phyloP scores from a whole-genome alignment of 2,888 invertebrate genomes.

The Chymomyza fuscimana region DNA sequence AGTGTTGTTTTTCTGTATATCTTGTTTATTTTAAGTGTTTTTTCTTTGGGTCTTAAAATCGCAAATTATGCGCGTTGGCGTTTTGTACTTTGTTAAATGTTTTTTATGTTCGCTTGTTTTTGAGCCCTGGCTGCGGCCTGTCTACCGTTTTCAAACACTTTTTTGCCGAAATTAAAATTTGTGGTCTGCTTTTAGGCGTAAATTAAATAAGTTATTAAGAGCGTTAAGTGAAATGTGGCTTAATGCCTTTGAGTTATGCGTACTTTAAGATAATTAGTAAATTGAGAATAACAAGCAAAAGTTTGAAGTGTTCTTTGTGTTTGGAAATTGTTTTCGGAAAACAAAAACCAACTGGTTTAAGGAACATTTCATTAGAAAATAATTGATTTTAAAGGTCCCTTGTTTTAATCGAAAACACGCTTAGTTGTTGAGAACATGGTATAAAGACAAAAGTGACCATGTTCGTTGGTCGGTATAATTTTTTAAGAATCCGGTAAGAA shows the following conservation, averaged over 20 bases:
- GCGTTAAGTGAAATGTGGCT: not conserved
- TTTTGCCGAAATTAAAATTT: slow-evolving; percentile 39
- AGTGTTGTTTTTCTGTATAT: not conserved
- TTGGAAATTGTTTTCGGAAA: too few species aligned
- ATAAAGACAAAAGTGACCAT: too few species aligned
- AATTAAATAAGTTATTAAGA: not conserved
- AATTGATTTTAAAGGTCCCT: too few species aligned
- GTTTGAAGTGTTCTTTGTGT: too few species aligned
- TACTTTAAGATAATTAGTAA: not conserved
- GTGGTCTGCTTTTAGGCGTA: slow-evolving; percentile 37
- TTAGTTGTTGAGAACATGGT: too few species aligned
- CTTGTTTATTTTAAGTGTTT: slow-evolving; percentile 16
- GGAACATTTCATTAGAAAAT: too few species aligned
- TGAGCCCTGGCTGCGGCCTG: slow-evolving; percentile 26
- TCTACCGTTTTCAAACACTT: slow-evolving; percentile 23
- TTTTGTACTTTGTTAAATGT: not conserved
- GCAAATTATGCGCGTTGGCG: slow-evolving; percentile 23
- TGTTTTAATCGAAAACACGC: too few species aligned
- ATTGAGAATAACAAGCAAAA: not conserved
- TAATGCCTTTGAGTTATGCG: not conserved
- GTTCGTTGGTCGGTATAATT: too few species aligned
- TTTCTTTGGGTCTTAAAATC: slow-evolving; percentile 19
- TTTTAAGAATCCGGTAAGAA: too few species aligned
- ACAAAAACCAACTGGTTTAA: too few species aligned
- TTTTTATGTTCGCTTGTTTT: not conserved